These are phyloP conservation scores for Brachyopa scutellaris DNA, from an alignment of 2,888 invertebrate species.

Conservation along the genomic window DNA sequence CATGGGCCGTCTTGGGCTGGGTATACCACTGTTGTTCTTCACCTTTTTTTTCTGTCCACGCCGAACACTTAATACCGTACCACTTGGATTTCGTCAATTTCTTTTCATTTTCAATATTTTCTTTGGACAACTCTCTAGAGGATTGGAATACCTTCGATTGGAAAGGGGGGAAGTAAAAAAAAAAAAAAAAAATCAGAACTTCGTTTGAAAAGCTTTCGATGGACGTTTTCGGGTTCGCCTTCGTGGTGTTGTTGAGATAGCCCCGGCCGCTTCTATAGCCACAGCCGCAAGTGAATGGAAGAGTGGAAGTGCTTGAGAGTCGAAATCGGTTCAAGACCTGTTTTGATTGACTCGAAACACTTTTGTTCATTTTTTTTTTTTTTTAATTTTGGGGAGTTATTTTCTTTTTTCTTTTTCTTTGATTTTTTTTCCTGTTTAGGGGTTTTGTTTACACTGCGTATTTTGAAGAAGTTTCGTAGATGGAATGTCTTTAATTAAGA, in stretches of 20 bases:
- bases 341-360: constrained; percentile 60
- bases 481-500: constrained; percentile 51
- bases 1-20: constrained; percentile 25
- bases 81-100: constrained; percentile 51
- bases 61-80: constrained; percentile 20
- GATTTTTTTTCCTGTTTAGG: no score
- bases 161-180: neutral
- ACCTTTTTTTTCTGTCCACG: neutral
- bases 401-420: no score
- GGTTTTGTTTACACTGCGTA: constrained; percentile 28
- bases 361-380: constrained; percentile 25
- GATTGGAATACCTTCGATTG: neutral
- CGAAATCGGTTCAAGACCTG: constrained; percentile 47
- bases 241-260: constrained; percentile 8
- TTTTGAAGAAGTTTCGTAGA: constrained; percentile 33
- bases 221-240: neutral
- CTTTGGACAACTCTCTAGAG: constrained; percentile 37
- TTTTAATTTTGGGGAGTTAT: neutral
- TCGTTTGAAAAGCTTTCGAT: constrained; percentile 63
- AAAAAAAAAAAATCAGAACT: constrained; percentile 50
- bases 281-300: neutral
- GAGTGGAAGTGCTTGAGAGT: constrained; percentile 52
- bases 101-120: constrained; percentile 54
- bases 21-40: constrained; percentile 5
- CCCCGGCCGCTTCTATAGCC: neutral